phyloP scores from a whole-genome alignment of 2,113 vertebrate genomes.

The Phocoena sinus region DNA sequence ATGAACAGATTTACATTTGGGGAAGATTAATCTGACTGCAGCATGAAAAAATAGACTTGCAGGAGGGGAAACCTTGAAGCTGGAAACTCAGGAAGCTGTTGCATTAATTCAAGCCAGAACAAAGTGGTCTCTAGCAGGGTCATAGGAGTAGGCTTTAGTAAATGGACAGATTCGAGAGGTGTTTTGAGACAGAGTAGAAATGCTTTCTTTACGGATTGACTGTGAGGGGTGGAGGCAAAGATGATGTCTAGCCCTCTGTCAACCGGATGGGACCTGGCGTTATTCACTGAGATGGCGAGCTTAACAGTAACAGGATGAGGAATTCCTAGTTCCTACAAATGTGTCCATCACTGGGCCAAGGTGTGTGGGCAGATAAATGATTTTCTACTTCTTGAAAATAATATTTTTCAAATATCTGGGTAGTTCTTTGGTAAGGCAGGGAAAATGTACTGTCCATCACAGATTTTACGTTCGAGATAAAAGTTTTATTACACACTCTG shows the following conservation, averaged over 20 bases:
- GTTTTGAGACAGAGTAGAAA: background rate
- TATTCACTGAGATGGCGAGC: background rate
- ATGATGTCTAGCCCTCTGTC: background rate
- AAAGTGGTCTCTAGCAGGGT: background rate
- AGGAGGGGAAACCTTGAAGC: background rate
- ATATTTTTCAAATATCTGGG: background rate
- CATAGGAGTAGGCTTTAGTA: background rate
- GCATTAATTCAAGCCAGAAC: background rate
- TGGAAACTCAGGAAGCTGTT: background rate
- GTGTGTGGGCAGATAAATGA: background rate
- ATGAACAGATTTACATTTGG: slow-evolving; percentile 41
- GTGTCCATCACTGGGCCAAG: background rate
- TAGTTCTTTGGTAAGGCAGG: background rate
- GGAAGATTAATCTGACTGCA: slow-evolving; percentile 5
- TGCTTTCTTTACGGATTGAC: background rate
- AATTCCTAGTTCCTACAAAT: background rate
- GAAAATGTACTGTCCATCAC: background rate
- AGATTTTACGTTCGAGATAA: background rate
- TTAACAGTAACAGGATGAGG: background rate
- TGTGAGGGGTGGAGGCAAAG: background rate
- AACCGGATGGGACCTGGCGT: background rate
- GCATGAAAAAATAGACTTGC: slow-evolving; percentile 10
- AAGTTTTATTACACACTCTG: background rate
- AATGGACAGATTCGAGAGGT: background rate
- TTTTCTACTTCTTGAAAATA: background rate